A percentile compares a stretch with the other conserved stretches of the same genome.
Evolutionary conservation across 1,140 invertebrate species (phyloP).

Genomic region (Eulimnadia texana): DNA sequence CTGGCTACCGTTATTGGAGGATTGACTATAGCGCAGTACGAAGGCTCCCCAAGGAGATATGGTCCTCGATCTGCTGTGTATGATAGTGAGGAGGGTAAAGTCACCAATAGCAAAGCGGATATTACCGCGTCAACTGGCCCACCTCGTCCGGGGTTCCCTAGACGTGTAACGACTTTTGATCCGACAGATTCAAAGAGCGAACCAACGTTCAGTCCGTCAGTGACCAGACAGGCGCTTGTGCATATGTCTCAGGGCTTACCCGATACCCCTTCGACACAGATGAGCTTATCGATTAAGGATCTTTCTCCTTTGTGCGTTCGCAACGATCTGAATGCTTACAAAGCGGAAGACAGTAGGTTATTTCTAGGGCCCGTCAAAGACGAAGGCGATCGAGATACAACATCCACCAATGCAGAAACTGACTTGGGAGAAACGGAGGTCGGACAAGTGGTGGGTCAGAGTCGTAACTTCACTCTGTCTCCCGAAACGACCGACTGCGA

Average conservation of each 20-base stretch:
- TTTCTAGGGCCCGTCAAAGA: conserved; percentile 4
- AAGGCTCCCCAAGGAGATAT: conserved; percentile 75
- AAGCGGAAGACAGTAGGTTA: neutral
- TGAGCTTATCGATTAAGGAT: neutral
- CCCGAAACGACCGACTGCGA: conserved; percentile 89
- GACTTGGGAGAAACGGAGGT: conserved; percentile 51
- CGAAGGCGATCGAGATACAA: conserved; percentile 19
- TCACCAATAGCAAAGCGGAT: neutral
- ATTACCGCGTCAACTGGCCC: conserved; percentile 22
- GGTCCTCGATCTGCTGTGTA: conserved; percentile 36
- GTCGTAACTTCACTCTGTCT: conserved; percentile 70
- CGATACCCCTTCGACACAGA: neutral
- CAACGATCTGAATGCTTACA: neutral
- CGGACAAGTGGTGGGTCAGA: conserved; percentile 43
- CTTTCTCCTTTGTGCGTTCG: neutral
- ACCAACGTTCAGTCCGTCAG: conserved; percentile 10
- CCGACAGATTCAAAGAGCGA: neutral
- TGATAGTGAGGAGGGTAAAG: neutral
- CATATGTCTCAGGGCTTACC: neutral
- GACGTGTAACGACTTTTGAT: conserved; percentile 15
- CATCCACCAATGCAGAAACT: conserved; percentile 33
- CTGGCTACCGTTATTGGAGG: conserved; percentile 66
- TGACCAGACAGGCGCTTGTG: conserved; percentile 9
- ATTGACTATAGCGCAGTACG: conserved; percentile 77
- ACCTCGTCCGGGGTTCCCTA: conserved; percentile 22